Base-by-base conservation (phyloP, 2,888 invertebrate species). In the Lagria hirta region DNA sequence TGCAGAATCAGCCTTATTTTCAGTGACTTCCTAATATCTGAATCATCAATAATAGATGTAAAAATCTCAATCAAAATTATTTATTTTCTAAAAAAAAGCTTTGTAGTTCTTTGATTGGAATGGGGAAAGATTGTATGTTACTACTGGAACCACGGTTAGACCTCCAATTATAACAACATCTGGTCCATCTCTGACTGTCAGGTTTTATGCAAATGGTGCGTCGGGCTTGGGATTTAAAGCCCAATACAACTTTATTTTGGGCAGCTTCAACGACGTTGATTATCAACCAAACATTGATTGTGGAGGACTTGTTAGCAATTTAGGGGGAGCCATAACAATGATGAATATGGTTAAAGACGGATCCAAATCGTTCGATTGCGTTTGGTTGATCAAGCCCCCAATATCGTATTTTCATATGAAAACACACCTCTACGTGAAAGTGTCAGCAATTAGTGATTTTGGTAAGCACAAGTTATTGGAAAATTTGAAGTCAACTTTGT, bases 281-380 rank as follows among this genome's bases (percentile, higher is more conserved):
- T 51, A 57, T 16, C 54, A 53, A 42, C 56, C 61, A 11, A 50
- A 60, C 37, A 55, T 58, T 21, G 83, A 82, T 67, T 86, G 85
- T 58, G 85, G 85, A 13, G 85, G 85, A 28, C 77, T 79, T 66
- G 84, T 85, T 1, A 80, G 81, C 47, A 82, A 83, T 55, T 73
- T 81, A 7, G 85, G 85, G 2, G 85, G 85, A 1, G 80, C 81
- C 7, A 85, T 86, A 33, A 84, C 84, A 1, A 85, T 86, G 85
- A 82, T 84, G 80, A 79, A 84, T 57, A 84, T 85, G 83, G 75
- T 80, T 7, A 29, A 50, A 13, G 75, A 75, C 26, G 77, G 78
- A 43, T 73, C 75, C 0, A 75, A 79, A 32, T 73, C 76, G 2
- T 86, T 79, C 57, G 84, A 85, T 61, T 86, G 85, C 58, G 77